phyloP scores from a whole-genome alignment of 2,797 vertebrate genomes.

The Nyctibius grandis region DNA sequence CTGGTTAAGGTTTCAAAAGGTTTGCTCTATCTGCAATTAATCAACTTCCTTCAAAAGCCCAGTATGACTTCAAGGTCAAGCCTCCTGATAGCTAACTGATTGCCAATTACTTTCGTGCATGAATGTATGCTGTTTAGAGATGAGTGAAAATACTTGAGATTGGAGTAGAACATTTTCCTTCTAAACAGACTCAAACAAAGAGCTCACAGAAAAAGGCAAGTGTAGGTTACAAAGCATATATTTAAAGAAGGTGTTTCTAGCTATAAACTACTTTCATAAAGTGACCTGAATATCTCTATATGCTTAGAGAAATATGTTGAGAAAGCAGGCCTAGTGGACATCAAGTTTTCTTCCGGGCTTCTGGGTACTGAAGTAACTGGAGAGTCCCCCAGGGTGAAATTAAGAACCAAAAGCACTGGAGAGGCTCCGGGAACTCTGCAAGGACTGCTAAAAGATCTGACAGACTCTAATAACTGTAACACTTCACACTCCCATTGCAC shows the following conservation, averaged over 20 bases:
- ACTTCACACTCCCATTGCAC: neutral
- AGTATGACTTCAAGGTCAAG: neutral
- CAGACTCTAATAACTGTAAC: conserved; percentile 6
- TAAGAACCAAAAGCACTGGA: neutral
- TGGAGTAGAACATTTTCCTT: neutral
- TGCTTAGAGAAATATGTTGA: neutral
- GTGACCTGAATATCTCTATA: neutral
- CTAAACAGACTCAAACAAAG: neutral
- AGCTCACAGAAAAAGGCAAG: neutral
- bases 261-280: neutral
- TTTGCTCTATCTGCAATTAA: neutral
- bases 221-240: neutral
- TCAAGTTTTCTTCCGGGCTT: conserved; percentile 2
- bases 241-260: neutral
- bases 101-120: neutral
- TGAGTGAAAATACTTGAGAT: neutral
- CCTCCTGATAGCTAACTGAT: neutral
- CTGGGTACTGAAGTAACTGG: conserved; percentile 15
- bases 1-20: neutral
- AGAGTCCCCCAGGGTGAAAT: neutral
- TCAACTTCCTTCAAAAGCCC: neutral
- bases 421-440: neutral
- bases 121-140: neutral
- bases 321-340: neutral
- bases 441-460: conserved; percentile 7